These are phyloP conservation scores for Lamproptera curius DNA, from an alignment of 2,888 invertebrate genomes.

Conservation along the genomic window DNA sequence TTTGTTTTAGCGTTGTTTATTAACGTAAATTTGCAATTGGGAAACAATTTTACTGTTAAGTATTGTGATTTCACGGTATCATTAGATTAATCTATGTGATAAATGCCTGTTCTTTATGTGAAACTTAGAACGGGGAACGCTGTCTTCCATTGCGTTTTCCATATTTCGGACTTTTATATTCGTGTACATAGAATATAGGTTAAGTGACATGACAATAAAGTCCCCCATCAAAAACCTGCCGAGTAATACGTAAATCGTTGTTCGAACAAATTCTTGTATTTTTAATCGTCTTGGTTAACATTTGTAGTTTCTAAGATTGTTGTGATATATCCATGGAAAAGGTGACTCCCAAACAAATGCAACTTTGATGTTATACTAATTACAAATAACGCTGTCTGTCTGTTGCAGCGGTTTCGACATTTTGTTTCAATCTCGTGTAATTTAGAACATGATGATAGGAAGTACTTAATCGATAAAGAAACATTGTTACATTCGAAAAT, in stretches of 20 bases:
- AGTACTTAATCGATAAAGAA: too few species aligned
- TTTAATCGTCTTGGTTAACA: slow-evolving; percentile 34
- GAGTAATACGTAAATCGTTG: slow-evolving; percentile 46
- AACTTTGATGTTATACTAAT: slow-evolving; percentile 28
- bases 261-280: slow-evolving; percentile 56
- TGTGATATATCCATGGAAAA: slow-evolving; percentile 52
- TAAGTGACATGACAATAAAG: slow-evolving; percentile 61
- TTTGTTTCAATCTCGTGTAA: neutral
- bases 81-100: slow-evolving; percentile 71
- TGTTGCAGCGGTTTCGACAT: neutral
- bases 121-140: slow-evolving; percentile 56
- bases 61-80: slow-evolving; percentile 71
- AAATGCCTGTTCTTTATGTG: slow-evolving; percentile 55
- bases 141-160: slow-evolving; percentile 71
- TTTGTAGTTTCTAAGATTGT: slow-evolving; percentile 47
- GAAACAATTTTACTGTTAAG: slow-evolving; percentile 75
- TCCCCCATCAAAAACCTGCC: slow-evolving; percentile 43
- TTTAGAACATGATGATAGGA: neutral
- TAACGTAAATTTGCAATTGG: slow-evolving; percentile 61
- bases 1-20: slow-evolving; percentile 53
- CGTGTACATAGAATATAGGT: slow-evolving; percentile 53
- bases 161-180: slow-evolving; percentile 39
- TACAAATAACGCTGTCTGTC: neutral
- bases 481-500: too few species aligned
- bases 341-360: slow-evolving; percentile 46